A percentile compares a stretch with the other conserved stretches of the same genome.
These are phyloP conservation scores for Lymantria dispar DNA, from an alignment of 2,888 invertebrate genomes.

Conservation along the genomic window DNA sequence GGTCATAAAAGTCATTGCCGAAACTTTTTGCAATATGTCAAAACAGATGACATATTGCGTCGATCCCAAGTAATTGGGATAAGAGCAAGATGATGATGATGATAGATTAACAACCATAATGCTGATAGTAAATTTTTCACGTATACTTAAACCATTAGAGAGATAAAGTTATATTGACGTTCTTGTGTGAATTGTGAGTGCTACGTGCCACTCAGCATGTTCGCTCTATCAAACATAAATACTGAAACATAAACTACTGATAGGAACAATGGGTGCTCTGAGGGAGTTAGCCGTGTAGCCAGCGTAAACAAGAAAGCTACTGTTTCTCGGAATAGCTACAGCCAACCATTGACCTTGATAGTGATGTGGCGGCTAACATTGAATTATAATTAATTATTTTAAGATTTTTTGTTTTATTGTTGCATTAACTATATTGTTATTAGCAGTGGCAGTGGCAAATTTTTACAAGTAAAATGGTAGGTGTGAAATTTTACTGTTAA, in stretches of 20 bases:
- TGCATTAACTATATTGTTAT: too few relatives aligned
- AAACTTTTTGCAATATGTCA: too few relatives aligned
- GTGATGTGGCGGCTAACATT: constrained; percentile 16
- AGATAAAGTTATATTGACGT: constrained; percentile 7
- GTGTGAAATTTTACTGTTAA: too few relatives aligned
- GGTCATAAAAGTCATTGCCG: too few relatives aligned
- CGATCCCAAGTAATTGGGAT: too few relatives aligned
- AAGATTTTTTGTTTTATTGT: too few relatives aligned
- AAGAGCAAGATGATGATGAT: too few relatives aligned
- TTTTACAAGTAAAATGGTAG: too few relatives aligned
- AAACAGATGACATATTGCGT: too few relatives aligned
- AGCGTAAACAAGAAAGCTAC: constrained; percentile 60
- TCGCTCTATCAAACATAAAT: constrained; percentile 31
- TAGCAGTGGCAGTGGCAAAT: too few relatives aligned
- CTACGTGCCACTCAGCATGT: constrained; percentile 61
- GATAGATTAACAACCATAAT: too few relatives aligned
- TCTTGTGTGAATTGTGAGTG: constrained; percentile 11
- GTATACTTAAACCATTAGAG: constrained; percentile 11
- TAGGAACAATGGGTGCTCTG: constrained; percentile 55
- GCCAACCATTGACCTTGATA: constrained; percentile 40
- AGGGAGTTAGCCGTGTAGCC: constrained; percentile 32
- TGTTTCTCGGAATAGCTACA: constrained; percentile 61
- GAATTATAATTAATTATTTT: too few relatives aligned
- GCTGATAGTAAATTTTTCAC: constrained; percentile 5
- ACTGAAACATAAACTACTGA: constrained; percentile 33